Percentiles rank a stretch among this genome's conserved stretches.
Evolutionary conservation across 30 jellyfish, hydroid and myxozoan species (phyloP).

Genomic region (Cassiopea xamachana): DNA sequence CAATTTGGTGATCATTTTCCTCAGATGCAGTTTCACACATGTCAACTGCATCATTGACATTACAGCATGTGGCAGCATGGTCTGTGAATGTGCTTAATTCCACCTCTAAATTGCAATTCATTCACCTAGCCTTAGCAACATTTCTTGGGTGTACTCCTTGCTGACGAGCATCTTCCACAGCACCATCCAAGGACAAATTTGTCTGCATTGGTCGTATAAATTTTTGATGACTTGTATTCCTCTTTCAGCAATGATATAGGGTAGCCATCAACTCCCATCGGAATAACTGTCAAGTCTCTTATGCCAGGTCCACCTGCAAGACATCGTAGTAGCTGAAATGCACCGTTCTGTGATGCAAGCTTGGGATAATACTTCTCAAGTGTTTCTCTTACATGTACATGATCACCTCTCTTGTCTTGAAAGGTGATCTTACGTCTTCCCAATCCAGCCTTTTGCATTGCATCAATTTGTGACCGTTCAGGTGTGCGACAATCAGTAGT

Average conservation of each 20-base stretch:
- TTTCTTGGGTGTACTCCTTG: neutral
- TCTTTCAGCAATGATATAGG: slow-evolving; percentile 13
- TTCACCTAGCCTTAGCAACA: neutral
- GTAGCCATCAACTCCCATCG: slow-evolving; percentile 14
- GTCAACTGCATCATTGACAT: neutral
- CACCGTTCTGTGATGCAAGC: neutral
- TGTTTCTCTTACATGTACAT: neutral
- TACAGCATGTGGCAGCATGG: neutral
- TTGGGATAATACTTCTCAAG: neutral
- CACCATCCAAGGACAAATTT: neutral
- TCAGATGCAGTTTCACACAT: neutral
- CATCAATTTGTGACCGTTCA: neutral
- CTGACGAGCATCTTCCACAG: neutral
- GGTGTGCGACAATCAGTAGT: neutral
- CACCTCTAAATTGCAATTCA: neutral
- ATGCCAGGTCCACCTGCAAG: neutral
- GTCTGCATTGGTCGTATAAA: slow-evolving; percentile 30
- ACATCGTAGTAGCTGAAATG: neutral
- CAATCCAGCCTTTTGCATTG: slow-evolving; percentile 14
- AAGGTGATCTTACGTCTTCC: neutral
- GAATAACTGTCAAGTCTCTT: slow-evolving; percentile 2
- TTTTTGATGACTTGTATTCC: slow-evolving; percentile 9
- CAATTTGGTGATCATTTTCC: neutral
- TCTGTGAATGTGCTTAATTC: neutral
- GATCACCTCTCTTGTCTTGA: neutral